Evolutionary conservation across 2,113 vertebrate genomes (phyloP).

Genomic region (Pollachius pollachius): DNA sequence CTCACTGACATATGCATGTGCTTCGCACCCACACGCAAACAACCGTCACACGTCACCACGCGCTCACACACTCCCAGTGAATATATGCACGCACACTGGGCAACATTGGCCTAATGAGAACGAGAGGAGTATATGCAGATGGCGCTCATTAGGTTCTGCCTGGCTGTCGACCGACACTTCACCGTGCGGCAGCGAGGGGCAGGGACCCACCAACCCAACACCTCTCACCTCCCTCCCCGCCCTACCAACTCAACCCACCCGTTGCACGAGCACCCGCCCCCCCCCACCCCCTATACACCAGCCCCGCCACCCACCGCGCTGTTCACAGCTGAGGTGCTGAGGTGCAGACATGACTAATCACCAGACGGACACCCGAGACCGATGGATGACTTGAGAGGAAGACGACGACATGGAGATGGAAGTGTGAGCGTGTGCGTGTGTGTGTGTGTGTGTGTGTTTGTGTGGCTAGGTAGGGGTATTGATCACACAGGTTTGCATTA

Average conservation of each 20-base stretch:
- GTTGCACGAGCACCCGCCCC: neutral
- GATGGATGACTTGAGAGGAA: neutral
- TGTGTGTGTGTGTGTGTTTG: no score
- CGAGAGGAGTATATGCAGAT: conserved; percentile 36
- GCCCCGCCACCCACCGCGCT: neutral
- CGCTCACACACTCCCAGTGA: conserved; percentile 1
- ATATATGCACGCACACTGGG: neutral
- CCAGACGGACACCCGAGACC: neutral
- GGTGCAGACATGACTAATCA: conserved; percentile 22
- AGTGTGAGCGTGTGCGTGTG: neutral
- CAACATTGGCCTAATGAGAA: conserved; percentile 38
- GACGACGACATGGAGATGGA: neutral
- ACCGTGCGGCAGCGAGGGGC: conserved; percentile 6
- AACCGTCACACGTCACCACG: neutral
- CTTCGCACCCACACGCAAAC: conserved; percentile 17
- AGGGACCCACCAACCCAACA: conserved; percentile 2
- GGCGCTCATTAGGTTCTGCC: conserved; percentile 42
- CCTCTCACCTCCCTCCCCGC: no score
- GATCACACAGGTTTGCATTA: no score
- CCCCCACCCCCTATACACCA: no score
- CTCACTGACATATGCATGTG: conserved; percentile 5
- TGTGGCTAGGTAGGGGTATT: no score
- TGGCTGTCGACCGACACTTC: conserved; percentile 40
- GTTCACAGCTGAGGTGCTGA: conserved; percentile 33
- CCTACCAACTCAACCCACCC: neutral